These are phyloP conservation scores for Luperina nickerlii DNA, from an alignment of 2,888 invertebrate species.

Conservation along the genomic window DNA sequence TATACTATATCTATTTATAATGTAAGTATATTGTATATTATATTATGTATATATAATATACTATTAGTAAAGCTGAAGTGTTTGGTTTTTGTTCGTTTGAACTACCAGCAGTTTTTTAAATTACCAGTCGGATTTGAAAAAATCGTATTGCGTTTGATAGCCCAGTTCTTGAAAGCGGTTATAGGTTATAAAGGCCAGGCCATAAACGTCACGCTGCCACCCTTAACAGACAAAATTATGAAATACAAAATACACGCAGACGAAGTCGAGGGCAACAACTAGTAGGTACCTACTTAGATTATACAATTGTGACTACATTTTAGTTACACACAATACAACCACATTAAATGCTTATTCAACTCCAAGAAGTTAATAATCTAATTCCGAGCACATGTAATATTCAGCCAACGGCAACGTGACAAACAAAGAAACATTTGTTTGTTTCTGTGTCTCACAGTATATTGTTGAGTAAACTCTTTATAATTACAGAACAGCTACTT, in stretches of 20 bases:
- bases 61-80: not conserved
- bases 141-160: not conserved
- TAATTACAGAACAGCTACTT: constrained; percentile 63
- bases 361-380: constrained; percentile 42
- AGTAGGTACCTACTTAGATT: not conserved
- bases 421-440: constrained; percentile 63
- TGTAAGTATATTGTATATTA: too few species aligned
- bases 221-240: not conserved
- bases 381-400: constrained; percentile 50
- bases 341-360: constrained; percentile 37
- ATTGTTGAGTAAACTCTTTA: constrained; percentile 64
- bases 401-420: constrained; percentile 43
- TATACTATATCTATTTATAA: too few species aligned
- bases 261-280: not conserved
- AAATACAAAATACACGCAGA: not conserved
- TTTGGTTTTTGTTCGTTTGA: not conserved
- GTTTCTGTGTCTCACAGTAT: constrained; percentile 44
- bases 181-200: not conserved
- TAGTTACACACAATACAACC: not conserved
- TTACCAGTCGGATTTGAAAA: not conserved
- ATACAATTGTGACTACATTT: not conserved
- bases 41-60: too few species aligned
- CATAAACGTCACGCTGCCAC: not conserved
- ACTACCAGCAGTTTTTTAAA: not conserved
- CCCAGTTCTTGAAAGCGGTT: not conserved